Conservation (phyloP, 2,113 vertebrate species). For the Labeo rohita region DNA sequence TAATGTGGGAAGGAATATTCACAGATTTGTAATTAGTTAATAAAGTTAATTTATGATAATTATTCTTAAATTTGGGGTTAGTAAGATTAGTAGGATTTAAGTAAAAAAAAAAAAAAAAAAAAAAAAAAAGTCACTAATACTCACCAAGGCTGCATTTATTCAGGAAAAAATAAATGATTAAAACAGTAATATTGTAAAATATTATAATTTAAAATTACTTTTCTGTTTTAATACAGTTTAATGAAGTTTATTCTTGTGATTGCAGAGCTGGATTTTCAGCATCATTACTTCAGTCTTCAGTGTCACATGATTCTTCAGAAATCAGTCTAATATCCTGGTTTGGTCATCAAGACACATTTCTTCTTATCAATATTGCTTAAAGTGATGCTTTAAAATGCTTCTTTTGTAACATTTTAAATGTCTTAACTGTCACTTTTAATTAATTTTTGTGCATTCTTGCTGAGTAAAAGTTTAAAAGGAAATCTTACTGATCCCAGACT, state of each 20-base stretch:
- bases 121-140: neutral
- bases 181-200: neutral
- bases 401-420: too few species aligned
- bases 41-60: neutral
- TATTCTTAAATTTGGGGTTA: neutral
- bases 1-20: neutral
- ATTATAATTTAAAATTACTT: neutral
- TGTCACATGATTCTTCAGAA: neutral
- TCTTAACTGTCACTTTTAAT: too few species aligned
- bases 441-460: too few species aligned
- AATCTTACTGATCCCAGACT: neutral
- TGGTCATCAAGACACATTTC: too few species aligned
- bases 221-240: neutral
- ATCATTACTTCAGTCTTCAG: too few species aligned
- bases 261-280: too few species aligned
- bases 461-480: neutral
- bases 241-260: neutral
- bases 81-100: neutral
- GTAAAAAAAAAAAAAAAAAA: too few species aligned
- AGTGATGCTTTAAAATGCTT: too few species aligned
- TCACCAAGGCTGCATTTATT: neutral
- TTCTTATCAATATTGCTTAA: too few species aligned
- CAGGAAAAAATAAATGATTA: too few species aligned
- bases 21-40: neutral
- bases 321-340: neutral